A percentile compares a stretch with the other conserved stretches of the same genome.
These are phyloP conservation scores for Podilymbus podiceps DNA, from an alignment of 2,113 vertebrate genomes.

Conservation along the genomic window DNA sequence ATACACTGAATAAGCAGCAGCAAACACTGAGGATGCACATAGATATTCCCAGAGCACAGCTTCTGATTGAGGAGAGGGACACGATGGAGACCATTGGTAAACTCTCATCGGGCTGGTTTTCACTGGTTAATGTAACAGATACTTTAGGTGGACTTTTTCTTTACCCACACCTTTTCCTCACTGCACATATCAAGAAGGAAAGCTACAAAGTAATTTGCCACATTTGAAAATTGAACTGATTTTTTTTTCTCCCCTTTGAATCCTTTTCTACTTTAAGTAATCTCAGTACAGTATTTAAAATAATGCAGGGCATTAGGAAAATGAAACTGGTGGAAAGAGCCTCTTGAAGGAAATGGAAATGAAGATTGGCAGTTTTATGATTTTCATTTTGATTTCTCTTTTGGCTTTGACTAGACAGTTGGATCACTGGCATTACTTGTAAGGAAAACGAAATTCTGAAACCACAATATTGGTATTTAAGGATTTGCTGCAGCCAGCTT, in stretches of 20 bases:
- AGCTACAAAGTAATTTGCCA: neutral
- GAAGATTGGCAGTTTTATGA: neutral
- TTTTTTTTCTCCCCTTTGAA: neutral
- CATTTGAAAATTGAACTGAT: neutral
- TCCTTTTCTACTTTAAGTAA: neutral
- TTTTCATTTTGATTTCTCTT: slow-evolving; percentile 18
- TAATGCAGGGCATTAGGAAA: slow-evolving; percentile 16
- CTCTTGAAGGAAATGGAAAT: neutral
- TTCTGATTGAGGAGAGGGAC: slow-evolving; percentile 96
- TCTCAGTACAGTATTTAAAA: neutral
- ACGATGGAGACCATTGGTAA: slow-evolving; percentile 98
- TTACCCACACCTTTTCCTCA: neutral
- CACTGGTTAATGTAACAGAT: neutral
- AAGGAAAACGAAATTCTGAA: neutral
- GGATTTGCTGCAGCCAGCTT: neutral
- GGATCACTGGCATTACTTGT: neutral
- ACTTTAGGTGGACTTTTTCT: neutral
- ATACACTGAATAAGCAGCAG: slow-evolving; percentile 95
- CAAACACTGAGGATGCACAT: slow-evolving; percentile 97
- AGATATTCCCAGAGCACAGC: slow-evolving; percentile 97
- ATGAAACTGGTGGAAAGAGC: neutral
- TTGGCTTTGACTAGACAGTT: slow-evolving; percentile 7
- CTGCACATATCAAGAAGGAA: neutral
- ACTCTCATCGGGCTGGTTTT: neutral
- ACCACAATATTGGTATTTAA: neutral